A percentile compares a stretch with the other conserved stretches of the same genome.
These are phyloP conservation scores for Hemicordylus capensis DNA, from an alignment of 2,113 vertebrate genomes.

Conservation along the genomic window DNA sequence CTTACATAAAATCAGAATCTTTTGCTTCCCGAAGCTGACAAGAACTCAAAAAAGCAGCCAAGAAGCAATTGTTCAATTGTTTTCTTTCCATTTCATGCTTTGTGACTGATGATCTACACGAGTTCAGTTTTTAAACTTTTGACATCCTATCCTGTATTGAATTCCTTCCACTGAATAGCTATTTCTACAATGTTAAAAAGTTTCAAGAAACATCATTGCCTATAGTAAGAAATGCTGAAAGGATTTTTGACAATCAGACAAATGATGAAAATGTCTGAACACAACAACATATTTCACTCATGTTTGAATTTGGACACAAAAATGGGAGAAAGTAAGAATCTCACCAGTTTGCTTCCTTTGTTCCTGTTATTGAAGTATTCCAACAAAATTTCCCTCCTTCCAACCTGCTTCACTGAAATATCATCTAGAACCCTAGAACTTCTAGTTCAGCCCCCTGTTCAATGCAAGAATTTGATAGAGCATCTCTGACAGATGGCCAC, in stretches of 20 bases:
- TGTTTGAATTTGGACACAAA: conserved; percentile 16
- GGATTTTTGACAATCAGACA: not conserved
- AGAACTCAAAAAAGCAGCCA: conserved; percentile 10
- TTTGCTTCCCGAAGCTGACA: conserved; percentile 23
- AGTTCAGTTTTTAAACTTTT: conserved; percentile 18
- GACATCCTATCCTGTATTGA: conserved; percentile 7
- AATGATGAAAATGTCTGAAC: not conserved
- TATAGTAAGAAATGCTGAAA: conserved; percentile 5
- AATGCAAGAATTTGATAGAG: too few relatives aligned
- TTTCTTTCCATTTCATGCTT: conserved; percentile 38
- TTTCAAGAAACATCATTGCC: conserved; percentile 27
- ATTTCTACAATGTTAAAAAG: conserved; percentile 3
- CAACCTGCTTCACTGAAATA: not conserved
- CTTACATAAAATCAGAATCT: conserved; percentile 8
- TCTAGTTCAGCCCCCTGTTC: too few relatives aligned
- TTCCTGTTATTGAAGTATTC: conserved; percentile 20
- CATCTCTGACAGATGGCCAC: too few relatives aligned
- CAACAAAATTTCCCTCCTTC: conserved; percentile 1
- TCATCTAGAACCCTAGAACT: too few relatives aligned
- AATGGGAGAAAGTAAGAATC: not conserved
- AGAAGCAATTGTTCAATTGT: conserved; percentile 34
- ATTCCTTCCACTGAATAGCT: conserved; percentile 5
- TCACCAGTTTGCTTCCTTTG: not conserved
- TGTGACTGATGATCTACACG: conserved; percentile 17
- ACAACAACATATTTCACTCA: not conserved